Evolutionary conservation across 92 coral and sea anemone genomes (phyloP).

Genomic region (Phymanthus crucifer): DNA sequence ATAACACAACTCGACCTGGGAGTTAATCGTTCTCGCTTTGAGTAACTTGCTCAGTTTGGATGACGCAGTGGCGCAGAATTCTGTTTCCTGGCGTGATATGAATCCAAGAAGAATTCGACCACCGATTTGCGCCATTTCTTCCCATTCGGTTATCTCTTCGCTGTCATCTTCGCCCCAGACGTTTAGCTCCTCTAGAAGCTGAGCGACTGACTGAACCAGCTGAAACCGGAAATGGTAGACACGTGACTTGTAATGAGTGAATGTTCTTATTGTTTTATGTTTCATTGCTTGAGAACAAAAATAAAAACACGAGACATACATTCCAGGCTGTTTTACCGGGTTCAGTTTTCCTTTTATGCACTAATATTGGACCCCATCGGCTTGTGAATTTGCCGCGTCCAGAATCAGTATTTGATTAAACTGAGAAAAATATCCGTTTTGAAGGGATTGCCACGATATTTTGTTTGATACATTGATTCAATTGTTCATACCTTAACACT

Average conservation of each 20-base stretch:
- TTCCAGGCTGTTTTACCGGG: too few relatives aligned
- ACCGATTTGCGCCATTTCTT: slow-evolving; percentile 95
- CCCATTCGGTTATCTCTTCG: slow-evolving; percentile 80
- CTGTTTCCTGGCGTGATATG: slow-evolving; percentile 74
- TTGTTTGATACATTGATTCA: not conserved
- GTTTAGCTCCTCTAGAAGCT: slow-evolving; percentile 85
- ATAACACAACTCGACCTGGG: slow-evolving; percentile 92
- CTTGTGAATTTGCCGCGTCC: too few relatives aligned
- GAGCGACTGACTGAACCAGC: slow-evolving; percentile 88
- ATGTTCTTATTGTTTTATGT: too few relatives aligned
- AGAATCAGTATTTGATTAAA: too few relatives aligned
- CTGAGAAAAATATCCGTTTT: too few relatives aligned
- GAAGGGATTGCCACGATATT: not conserved
- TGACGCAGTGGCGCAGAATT: slow-evolving; percentile 92
- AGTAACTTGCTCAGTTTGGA: slow-evolving; percentile 88
- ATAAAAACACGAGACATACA: too few relatives aligned
- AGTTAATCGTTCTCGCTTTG: slow-evolving; percentile 69
- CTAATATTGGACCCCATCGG: too few relatives aligned
- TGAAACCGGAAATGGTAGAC: slow-evolving; percentile 13
- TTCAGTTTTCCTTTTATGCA: too few relatives aligned
- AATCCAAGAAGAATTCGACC: slow-evolving; percentile 82
- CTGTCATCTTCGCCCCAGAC: slow-evolving; percentile 87
- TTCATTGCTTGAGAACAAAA: too few relatives aligned
- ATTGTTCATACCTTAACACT: slow-evolving; percentile 70
- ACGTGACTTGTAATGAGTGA: not conserved